phyloP scores from a whole-genome alignment of 2,888 invertebrate species.

The Aphidius colemani region DNA sequence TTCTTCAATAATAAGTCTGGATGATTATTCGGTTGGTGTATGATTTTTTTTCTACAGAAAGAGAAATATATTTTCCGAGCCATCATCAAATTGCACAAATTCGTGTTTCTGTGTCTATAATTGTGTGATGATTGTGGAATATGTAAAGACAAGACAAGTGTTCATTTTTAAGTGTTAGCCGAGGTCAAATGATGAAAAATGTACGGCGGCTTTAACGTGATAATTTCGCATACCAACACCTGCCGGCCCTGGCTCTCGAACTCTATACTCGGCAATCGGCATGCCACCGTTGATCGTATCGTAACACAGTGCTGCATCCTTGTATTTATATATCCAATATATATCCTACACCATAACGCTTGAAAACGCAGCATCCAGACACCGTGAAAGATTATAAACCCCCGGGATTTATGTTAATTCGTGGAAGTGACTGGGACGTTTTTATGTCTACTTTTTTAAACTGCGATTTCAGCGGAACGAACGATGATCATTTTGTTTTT shows the following conservation, averaged over 20 bases:
- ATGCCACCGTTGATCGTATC: constrained; percentile 29
- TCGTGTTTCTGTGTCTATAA: background rate
- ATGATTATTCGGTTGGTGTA: too few relatives aligned
- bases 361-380: constrained; percentile 34
- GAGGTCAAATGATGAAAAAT: constrained; percentile 37
- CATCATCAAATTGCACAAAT: background rate
- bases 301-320: constrained; percentile 6
- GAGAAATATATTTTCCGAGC: background rate
- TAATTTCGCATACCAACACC: constrained; percentile 52
- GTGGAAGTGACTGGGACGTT: constrained; percentile 44
- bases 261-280: constrained; percentile 31
- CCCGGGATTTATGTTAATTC: constrained; percentile 54
- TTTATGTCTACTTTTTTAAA: background rate
- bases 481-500: constrained; percentile 19
- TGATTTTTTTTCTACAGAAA: background rate
- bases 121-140: background rate
- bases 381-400: constrained; percentile 50
- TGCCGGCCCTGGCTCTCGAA: constrained; percentile 34
- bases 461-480: too few relatives aligned
- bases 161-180: constrained; percentile 8
- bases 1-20: too few relatives aligned
- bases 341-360: constrained; percentile 11
- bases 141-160: too few relatives aligned
- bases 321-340: constrained; percentile 11
- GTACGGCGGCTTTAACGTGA: constrained; percentile 44